A percentile compares a stretch with the other conserved stretches of the same genome.
These are phyloP conservation scores for Anhinga rufa DNA, from an alignment of 2,113 vertebrate species.

Conservation along the genomic window DNA sequence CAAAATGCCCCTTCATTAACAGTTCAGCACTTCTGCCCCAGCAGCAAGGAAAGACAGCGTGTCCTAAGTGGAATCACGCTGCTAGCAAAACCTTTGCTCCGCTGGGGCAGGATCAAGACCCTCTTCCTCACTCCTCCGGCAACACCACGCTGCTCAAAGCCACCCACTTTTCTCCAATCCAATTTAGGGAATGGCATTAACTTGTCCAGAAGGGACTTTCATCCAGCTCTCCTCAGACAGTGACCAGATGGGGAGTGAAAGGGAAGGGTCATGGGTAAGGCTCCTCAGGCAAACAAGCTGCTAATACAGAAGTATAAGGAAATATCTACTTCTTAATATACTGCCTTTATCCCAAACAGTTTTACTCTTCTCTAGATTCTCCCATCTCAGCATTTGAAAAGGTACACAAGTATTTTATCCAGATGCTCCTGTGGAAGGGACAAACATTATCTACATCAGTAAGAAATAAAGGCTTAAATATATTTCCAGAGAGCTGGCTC, in stretches of 20 bases:
- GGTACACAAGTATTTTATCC: neutral
- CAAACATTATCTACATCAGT: neutral
- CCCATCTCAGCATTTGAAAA: neutral
- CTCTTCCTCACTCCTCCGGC: neutral
- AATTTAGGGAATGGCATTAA: slow-evolving; percentile 18
- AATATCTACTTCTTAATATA: neutral
- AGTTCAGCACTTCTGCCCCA: neutral
- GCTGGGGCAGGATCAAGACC: neutral
- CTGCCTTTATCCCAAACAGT: neutral
- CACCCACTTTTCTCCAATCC: neutral
- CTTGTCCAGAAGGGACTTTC: neutral
- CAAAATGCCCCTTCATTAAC: neutral
- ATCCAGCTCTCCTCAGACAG: neutral
- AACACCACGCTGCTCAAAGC: rapidly evolving
- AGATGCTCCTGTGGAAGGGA: neutral
- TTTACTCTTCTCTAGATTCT: neutral
- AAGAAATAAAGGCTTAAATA: neutral
- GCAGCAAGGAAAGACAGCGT: neutral
- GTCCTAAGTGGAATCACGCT: rapidly evolving
- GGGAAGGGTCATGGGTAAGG: neutral
- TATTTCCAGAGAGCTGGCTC: neutral
- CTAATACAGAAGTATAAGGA: neutral
- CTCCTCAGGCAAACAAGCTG: neutral
- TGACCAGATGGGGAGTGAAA: slow-evolving; percentile 36
- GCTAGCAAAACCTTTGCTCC: neutral